Evolutionary conservation across 2,113 vertebrate genomes (phyloP).

Genomic region (Pogona vitticeps): DNA sequence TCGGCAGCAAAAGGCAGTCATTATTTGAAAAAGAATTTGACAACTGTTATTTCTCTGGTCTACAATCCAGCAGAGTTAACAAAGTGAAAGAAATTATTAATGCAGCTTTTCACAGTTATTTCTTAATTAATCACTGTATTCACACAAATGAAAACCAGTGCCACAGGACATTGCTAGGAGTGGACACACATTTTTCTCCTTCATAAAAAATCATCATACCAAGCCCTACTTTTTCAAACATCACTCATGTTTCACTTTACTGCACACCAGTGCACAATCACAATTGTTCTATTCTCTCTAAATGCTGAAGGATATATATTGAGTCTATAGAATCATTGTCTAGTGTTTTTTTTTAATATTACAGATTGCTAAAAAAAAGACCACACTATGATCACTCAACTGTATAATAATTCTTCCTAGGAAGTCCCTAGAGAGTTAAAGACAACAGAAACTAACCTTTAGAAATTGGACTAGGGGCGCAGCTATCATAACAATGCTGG

Average conservation of each 20-base stretch:
- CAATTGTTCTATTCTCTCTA: conserved; percentile 73
- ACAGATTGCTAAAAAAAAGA: conserved; percentile 72
- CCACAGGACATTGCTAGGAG: conserved; percentile 64
- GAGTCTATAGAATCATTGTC: conserved; percentile 73
- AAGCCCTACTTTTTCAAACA: conserved; percentile 66
- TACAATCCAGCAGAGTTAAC: conserved; percentile 57
- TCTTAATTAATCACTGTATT: conserved; percentile 68
- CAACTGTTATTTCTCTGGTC: conserved; percentile 62
- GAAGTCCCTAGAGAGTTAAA: conserved; percentile 72
- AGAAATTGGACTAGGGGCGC: conserved; percentile 63
- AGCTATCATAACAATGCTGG: conserved; percentile 69
- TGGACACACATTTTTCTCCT: conserved; percentile 55
- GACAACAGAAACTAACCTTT: conserved; percentile 71
- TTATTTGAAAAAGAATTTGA: conserved; percentile 50
- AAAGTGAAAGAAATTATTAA: conserved; percentile 72
- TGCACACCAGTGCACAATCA: conserved; percentile 74
- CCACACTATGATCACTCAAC: conserved; percentile 71
- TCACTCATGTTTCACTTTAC: conserved; percentile 73
- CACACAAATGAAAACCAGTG: conserved; percentile 54
- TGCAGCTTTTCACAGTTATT: conserved; percentile 70
- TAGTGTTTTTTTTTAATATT: conserved; percentile 77
- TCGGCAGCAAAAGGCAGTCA: conserved; percentile 30
- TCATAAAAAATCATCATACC: conserved; percentile 61
- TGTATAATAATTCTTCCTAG: conserved; percentile 67
- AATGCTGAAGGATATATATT: conserved; percentile 63